These are phyloP conservation scores for Tachystola acroxantha DNA, from an alignment of 2,888 invertebrate species.

Conservation along the genomic window DNA sequence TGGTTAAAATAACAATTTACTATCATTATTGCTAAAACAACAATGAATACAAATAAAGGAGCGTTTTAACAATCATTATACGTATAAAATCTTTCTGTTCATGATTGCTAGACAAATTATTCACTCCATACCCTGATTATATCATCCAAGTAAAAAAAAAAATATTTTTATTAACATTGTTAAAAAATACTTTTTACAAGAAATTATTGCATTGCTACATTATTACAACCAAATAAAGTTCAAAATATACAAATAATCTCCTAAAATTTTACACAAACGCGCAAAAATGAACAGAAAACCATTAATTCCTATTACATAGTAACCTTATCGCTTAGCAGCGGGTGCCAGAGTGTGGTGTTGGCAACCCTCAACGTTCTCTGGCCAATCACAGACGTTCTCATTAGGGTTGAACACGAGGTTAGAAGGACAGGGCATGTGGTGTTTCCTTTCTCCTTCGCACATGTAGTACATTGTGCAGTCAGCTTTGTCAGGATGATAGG, in stretches of 20 bases:
- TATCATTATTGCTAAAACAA: constrained; percentile 6
- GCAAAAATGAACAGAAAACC: constrained; percentile 24
- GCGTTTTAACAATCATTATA: constrained; percentile 7
- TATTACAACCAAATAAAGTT: background rate
- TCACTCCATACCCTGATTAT: constrained; percentile 3
- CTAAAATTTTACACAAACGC: constrained; percentile 10
- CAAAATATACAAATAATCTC: background rate
- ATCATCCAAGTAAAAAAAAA: background rate
- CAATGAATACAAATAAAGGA: constrained; percentile 5
- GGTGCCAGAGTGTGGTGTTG: constrained; percentile 72
- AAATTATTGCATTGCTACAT: constrained; percentile 3
- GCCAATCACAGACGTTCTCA: constrained; percentile 97
- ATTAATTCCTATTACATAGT: constrained; percentile 18
- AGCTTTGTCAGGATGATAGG: constrained; percentile 92
- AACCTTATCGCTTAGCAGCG: constrained; percentile 58
- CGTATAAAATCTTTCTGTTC: constrained; percentile 7
- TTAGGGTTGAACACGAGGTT: constrained; percentile 95
- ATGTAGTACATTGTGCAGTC: constrained; percentile 97
- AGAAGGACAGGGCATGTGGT: constrained; percentile 96
- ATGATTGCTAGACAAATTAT: no score
- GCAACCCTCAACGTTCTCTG: constrained; percentile 95
- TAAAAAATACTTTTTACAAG: background rate
- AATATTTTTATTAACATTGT: background rate
- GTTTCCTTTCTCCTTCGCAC: constrained; percentile 96
- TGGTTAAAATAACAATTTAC: background rate